A percentile compares a stretch with the other conserved stretches of the same genome.
Evolutionary conservation across 1,140 invertebrate species (phyloP).

Genomic region (Pseudomyrmex concolor): DNA sequence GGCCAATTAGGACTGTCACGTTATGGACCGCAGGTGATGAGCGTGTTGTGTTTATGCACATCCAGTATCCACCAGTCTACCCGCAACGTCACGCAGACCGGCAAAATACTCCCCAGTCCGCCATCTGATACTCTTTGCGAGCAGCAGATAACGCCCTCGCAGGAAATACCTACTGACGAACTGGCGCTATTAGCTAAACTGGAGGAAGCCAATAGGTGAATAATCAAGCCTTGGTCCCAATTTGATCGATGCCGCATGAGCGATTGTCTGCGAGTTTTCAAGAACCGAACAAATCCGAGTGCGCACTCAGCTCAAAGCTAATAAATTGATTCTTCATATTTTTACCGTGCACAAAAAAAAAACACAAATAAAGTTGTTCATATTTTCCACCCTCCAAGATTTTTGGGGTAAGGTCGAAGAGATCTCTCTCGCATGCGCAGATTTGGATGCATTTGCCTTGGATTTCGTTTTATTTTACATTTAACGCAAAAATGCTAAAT

Average conservation of each 20-base stretch:
- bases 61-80: slow-evolving; percentile 58
- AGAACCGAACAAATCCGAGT: not conserved
- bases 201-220: slow-evolving; percentile 95
- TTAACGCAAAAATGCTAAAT: slow-evolving; percentile 26
- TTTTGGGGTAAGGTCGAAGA: not conserved
- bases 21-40: slow-evolving; percentile 75
- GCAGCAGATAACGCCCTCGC: slow-evolving; percentile 63
- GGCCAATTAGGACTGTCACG: slow-evolving; percentile 68
- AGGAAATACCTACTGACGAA: slow-evolving; percentile 86
- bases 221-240: not conserved
- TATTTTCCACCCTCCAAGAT: not conserved
- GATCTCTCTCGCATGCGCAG: not conserved
- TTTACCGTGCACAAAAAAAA: not conserved
- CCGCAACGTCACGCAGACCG: slow-evolving; percentile 56
- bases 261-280: not conserved
- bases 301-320: not conserved
- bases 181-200: slow-evolving; percentile 95
- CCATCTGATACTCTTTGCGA: slow-evolving; percentile 51
- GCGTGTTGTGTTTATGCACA: slow-evolving; percentile 73
- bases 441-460: slow-evolving; percentile 19
- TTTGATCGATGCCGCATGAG: not conserved
- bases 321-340: not conserved
- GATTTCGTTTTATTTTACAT: slow-evolving; percentile 8
- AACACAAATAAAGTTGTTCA: not conserved
- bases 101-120: slow-evolving; percentile 64